A percentile compares a stretch with the other conserved stretches of the same genome.
Conservation (phyloP, 1,140 invertebrate species). For the Oreohelix idahoensis region DNA sequence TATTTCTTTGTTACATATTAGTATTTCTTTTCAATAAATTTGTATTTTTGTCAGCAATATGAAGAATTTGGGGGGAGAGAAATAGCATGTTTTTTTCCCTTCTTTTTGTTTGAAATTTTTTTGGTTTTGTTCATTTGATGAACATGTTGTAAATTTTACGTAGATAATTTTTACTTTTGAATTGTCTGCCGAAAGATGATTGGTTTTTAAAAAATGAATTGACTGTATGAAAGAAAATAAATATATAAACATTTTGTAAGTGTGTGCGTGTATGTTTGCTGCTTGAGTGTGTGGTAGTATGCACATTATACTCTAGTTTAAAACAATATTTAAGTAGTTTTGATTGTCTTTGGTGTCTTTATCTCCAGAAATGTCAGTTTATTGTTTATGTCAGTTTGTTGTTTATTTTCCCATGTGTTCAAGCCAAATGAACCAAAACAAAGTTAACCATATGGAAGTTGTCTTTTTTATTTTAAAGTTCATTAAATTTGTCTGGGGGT, state of each 20-base stretch:
- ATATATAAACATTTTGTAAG: too few relatives aligned
- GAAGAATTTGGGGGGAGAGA: neutral
- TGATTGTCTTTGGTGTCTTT: too few relatives aligned
- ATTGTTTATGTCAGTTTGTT: neutral
- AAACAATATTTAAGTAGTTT: too few relatives aligned
- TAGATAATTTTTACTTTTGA: neutral
- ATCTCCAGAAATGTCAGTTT: neutral
- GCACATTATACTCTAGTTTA: too few relatives aligned
- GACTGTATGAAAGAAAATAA: too few relatives aligned
- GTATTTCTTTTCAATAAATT: neutral
- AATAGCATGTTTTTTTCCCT: neutral
- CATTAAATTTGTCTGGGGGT: too few relatives aligned
- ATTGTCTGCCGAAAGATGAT: too few relatives aligned
- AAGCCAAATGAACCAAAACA: neutral
- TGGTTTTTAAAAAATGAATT: too few relatives aligned
- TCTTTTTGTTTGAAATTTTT: neutral
- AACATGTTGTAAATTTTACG: neutral
- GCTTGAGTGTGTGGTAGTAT: too few relatives aligned
- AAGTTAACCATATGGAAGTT: neutral
- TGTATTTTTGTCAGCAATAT: slow-evolving; percentile 2
- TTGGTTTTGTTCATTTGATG: neutral
- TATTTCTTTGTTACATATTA: neutral
- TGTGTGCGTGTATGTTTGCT: too few relatives aligned
- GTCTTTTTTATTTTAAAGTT: too few relatives aligned
- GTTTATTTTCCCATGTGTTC: neutral